Percentiles rank a stretch among this genome's conserved stretches.
phyloP scores from a whole-genome alignment of 2,113 vertebrate species.

The Platanista minor region DNA sequence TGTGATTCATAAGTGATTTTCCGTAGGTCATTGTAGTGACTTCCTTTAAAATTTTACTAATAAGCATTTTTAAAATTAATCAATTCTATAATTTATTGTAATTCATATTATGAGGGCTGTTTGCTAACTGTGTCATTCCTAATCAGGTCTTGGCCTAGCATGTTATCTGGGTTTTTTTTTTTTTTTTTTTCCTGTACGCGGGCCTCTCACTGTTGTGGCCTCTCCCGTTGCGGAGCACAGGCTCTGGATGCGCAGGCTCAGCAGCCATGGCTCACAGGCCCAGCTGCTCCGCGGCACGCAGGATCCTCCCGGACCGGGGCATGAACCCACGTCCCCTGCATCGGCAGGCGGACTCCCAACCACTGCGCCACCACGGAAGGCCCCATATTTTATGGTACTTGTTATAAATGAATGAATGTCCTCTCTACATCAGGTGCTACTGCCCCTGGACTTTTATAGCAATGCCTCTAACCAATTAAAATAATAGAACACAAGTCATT shows the following conservation, averaged over 20 bases:
- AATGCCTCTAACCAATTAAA: not conserved
- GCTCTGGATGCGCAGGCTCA: too few species aligned
- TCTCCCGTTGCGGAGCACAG: too few species aligned
- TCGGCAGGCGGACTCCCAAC: too few species aligned
- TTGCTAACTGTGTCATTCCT: not conserved
- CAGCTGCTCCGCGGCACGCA: too few species aligned
- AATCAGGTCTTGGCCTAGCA: not conserved
- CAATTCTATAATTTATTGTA: not conserved
- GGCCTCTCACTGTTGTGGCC: too few species aligned
- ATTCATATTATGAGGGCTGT: not conserved
- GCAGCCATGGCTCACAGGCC: too few species aligned
- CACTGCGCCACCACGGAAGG: too few species aligned
- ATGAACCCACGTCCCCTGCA: too few species aligned
- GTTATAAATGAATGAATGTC: not conserved
- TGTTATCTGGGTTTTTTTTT: not conserved
- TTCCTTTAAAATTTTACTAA: conserved; percentile 20
- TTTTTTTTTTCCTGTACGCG: too few species aligned
- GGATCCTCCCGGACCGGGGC: too few species aligned
- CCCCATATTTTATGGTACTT: not conserved
- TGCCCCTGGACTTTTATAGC: not conserved
- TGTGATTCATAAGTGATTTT: conserved; percentile 10
- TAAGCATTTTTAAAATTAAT: conserved; percentile 21
- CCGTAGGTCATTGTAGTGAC: not conserved
- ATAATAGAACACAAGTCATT: not conserved
- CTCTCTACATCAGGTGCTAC: not conserved